Base-by-base conservation (phyloP, 2,113 vertebrate genomes). In the Dunckerocampus dactyliophorus region DNA sequence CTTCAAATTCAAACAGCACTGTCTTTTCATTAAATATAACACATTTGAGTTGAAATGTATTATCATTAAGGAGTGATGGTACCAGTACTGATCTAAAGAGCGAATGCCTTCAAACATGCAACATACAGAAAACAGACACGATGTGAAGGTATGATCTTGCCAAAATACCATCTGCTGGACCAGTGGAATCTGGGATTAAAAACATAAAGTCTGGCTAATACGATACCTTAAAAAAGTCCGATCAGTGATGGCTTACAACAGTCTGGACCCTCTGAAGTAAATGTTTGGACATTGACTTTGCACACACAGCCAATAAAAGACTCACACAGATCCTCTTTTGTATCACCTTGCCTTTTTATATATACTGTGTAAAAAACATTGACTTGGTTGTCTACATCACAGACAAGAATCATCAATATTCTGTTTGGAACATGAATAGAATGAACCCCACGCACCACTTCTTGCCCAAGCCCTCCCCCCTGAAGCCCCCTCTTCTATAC, bases 331-430 rank as follows among this genome's bases (percentile, higher is more conserved):
- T 10, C 1, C 6, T 0, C 10, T 47, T 62, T 69, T 53, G 65
- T 82, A 72, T 84, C 65, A 80, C 73, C 86, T 84, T 72, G 47
- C 58, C 59, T 87, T 89, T 90, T 87, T 82, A 85, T 72, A 72
- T 69, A 55, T 71, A 79, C 17, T 55, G 8, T 31, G 15, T 17
- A 63, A 77, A 61, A 81, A 87, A 81, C 86, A 86, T 86, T 89
- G 86, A 91, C 12, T 43, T 14, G 79, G 86, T 82, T 90, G 86
- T 90, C 86, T 90, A 91, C 89, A 91, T 89, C 90, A 91, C 90
- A 90, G 88, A 91, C 89, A 91, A 90, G 83, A 88, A 82, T 90
- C 87, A 88, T 91, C 87, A 88, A 87, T 88, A 84, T 88, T 90
- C 76, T 84, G 80, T 83, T 87, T 86, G 67, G 57, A 56, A 89